Evolutionary conservation across 2,888 invertebrate genomes (phyloP).

Genomic region (Amiota minor): DNA sequence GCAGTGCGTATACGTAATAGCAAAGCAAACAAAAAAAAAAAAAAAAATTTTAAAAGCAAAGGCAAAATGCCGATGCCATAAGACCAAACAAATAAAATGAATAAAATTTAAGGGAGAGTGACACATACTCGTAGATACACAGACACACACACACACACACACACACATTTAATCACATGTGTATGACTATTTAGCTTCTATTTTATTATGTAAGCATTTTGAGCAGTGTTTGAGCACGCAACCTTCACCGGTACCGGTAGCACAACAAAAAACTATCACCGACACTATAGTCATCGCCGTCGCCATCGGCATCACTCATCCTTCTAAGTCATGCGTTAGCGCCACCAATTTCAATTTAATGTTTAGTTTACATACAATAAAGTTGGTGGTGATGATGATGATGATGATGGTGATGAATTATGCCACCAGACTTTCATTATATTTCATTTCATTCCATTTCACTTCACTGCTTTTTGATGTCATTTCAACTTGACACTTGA

Average conservation of each 20-base stretch:
- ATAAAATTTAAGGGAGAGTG: too few relatives aligned
- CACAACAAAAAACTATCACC: background rate
- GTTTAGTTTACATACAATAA: background rate
- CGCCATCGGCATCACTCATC: background rate
- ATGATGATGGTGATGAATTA: background rate
- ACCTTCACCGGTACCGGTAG: background rate
- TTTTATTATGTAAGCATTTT: background rate
- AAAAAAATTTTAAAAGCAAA: background rate
- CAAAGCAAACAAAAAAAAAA: background rate
- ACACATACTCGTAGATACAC: background rate
- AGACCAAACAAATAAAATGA: background rate
- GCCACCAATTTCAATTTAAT: background rate
- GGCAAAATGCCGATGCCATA: background rate
- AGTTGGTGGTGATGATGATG: background rate
- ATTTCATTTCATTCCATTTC: constrained; percentile 1
- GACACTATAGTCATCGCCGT: background rate
- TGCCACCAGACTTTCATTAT: background rate
- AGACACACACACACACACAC: background rate
- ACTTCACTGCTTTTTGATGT: background rate
- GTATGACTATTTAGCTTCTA: background rate
- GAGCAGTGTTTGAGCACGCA: background rate
- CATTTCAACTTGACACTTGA: constrained; percentile 11
- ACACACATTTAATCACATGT: background rate
- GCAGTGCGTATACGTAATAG: constrained; percentile 4
- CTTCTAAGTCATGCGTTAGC: background rate